Conservation (phyloP, 2,797 vertebrate species). For the Mormyrops attenuatus region DNA sequence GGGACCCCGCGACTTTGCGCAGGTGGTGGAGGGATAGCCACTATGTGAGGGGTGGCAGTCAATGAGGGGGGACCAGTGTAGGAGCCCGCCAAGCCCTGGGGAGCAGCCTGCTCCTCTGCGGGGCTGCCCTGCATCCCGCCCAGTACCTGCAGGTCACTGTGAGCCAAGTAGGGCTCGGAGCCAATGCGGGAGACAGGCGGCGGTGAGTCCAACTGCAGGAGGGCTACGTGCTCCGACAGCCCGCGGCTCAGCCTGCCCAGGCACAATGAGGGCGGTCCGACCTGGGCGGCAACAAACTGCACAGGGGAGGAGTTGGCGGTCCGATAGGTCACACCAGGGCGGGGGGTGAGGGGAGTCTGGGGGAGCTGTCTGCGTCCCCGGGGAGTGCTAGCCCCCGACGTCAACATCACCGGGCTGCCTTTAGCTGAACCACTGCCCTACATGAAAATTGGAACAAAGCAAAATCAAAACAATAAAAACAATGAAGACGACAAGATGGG, state of each 20-base stretch:
- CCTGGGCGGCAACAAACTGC: constrained; percentile 65
- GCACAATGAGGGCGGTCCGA: constrained; percentile 62
- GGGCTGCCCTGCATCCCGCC: constrained; percentile 52
- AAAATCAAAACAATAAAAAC: constrained; percentile 69
- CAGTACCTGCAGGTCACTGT: constrained; percentile 32
- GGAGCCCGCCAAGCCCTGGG: constrained; percentile 73
- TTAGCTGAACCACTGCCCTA: constrained; percentile 90
- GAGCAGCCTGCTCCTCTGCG: constrained; percentile 75
- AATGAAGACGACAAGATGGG: constrained; percentile 45
- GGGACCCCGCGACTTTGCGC: constrained; percentile 77
- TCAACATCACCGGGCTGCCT: constrained; percentile 76
- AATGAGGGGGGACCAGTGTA: constrained; percentile 67
- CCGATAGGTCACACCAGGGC: constrained; percentile 88
- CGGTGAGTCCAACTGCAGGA: constrained; percentile 65
- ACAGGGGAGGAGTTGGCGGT: constrained; percentile 89
- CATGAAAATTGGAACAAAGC: constrained; percentile 82
- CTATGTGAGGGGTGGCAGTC: constrained; percentile 68
- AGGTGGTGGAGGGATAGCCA: constrained; percentile 70
- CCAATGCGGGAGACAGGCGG: constrained; percentile 70
- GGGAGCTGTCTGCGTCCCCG: constrained; percentile 89
- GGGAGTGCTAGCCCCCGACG: constrained; percentile 82
- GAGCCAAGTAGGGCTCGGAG: constrained; percentile 80
- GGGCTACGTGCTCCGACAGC: constrained; percentile 81
- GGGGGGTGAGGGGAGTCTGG: constrained; percentile 83
- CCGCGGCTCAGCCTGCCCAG: constrained; percentile 80